These are phyloP conservation scores for Ctenosaura bakeri DNA, from an alignment of 2,797 vertebrate species.

Conservation along the genomic window DNA sequence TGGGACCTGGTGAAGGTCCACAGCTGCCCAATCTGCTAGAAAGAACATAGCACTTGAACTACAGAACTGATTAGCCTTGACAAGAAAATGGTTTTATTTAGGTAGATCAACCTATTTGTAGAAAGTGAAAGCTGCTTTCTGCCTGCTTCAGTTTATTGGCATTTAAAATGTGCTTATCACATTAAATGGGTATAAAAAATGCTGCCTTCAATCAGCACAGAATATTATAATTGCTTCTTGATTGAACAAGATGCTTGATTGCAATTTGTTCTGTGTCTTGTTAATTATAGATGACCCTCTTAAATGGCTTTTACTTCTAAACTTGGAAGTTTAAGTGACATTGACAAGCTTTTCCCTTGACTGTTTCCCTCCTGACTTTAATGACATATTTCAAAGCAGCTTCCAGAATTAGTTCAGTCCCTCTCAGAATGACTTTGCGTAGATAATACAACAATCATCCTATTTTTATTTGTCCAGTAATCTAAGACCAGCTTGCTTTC, in stretches of 20 bases:
- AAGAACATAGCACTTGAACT: not conserved
- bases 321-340: not conserved
- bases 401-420: not conserved
- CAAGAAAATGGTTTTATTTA: slow-evolving; percentile 19
- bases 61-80: slow-evolving; percentile 10
- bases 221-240: slow-evolving; percentile 58
- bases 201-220: slow-evolving; percentile 44
- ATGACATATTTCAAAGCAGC: slow-evolving; percentile 27
- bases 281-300: slow-evolving; percentile 41
- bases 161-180: slow-evolving; percentile 44
- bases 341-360: slow-evolving; percentile 31
- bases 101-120: not conserved
- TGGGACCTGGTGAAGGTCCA: too few species aligned
- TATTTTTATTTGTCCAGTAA: not conserved
- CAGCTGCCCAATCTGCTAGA: not conserved
- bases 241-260: slow-evolving; percentile 54
- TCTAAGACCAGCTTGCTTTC: not conserved
- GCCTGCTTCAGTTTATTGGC: slow-evolving; percentile 3
- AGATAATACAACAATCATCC: not conserved
- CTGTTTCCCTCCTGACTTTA: slow-evolving; percentile 17
- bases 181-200: slow-evolving; percentile 46
- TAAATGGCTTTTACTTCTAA: slow-evolving; percentile 24
- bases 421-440: not conserved
- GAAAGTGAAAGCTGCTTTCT: slow-evolving; percentile 36
- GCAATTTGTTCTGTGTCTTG: slow-evolving; percentile 35